Evolutionary conservation across 2,888 invertebrate species (phyloP).

Genomic region (Amorpha juglandis): DNA sequence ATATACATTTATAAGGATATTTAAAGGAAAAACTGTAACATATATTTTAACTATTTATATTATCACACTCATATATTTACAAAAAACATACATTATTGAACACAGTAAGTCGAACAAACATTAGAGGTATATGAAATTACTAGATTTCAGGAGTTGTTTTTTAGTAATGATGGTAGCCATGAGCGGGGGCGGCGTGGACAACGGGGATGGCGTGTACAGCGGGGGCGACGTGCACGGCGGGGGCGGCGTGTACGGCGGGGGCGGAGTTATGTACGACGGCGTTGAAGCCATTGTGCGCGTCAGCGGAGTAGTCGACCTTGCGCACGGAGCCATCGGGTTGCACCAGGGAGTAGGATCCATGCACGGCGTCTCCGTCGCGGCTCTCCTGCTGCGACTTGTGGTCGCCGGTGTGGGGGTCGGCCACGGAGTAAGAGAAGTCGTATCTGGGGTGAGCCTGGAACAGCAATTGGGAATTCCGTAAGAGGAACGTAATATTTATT

Average conservation of each 20-base stretch:
- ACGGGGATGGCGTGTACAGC: too few species aligned
- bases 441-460: slow-evolving; percentile 69
- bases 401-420: slow-evolving; percentile 84
- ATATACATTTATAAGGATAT: neutral
- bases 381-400: slow-evolving; percentile 82
- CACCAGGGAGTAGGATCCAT: slow-evolving; percentile 84
- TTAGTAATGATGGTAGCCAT: slow-evolving; percentile 59
- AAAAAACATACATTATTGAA: neutral
- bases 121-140: slow-evolving; percentile 28
- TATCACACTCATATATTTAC: neutral
- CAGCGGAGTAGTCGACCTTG: slow-evolving; percentile 80
- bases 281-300: slow-evolving; percentile 80
- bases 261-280: slow-evolving; percentile 76
- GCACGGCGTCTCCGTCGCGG: slow-evolving; percentile 82
- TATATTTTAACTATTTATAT: neutral
- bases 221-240: slow-evolving; percentile 72
- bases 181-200: too few species aligned
- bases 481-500: neutral
- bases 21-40: neutral
- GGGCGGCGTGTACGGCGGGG: slow-evolving; percentile 62
- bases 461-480: neutral
- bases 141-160: neutral
- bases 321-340: slow-evolving; percentile 82
- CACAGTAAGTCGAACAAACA: slow-evolving; percentile 4
- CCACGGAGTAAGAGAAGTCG: slow-evolving; percentile 80